Evolutionary conservation across 2,888 invertebrate species (phyloP).

Genomic region (Cephus sareptanus): DNA sequence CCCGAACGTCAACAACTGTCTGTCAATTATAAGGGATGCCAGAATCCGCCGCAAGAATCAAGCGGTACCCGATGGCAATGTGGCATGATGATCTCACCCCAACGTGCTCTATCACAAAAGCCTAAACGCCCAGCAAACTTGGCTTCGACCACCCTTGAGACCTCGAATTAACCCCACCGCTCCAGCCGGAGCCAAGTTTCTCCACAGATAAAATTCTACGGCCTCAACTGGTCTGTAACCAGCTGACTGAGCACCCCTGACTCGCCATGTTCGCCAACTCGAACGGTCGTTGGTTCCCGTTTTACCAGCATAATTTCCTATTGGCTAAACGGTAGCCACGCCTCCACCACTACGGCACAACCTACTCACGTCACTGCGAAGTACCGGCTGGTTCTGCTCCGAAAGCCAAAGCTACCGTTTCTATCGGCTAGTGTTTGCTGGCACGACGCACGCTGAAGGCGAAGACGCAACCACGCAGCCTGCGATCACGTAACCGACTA

Average conservation of each 20-base stretch:
- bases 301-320: conserved; percentile 25
- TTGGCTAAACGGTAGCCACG: conserved; percentile 47
- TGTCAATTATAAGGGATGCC: conserved; percentile 63
- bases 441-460: conserved; percentile 56
- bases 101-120: conserved; percentile 31
- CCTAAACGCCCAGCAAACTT: conserved; percentile 28
- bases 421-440: conserved; percentile 57
- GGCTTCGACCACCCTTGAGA: conserved; percentile 22
- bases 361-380: conserved; percentile 14
- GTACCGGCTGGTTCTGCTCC: neutral
- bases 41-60: conserved; percentile 65
- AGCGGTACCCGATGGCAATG: conserved; percentile 38
- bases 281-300: conserved; percentile 42
- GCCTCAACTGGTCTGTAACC: neutral
- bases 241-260: conserved; percentile 56
- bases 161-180: conserved; percentile 34
- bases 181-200: neutral
- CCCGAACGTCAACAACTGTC: conserved; percentile 35
- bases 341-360: conserved; percentile 36
- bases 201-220: neutral
- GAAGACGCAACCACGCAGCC: conserved; percentile 2
- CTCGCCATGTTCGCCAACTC: conserved; percentile 59
- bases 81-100: neutral
- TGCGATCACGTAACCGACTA: neutral
- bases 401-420: conserved; percentile 4